These are phyloP conservation scores for Synergus gifuensis DNA, from an alignment of 2,888 invertebrate genomes.

Conservation along the genomic window DNA sequence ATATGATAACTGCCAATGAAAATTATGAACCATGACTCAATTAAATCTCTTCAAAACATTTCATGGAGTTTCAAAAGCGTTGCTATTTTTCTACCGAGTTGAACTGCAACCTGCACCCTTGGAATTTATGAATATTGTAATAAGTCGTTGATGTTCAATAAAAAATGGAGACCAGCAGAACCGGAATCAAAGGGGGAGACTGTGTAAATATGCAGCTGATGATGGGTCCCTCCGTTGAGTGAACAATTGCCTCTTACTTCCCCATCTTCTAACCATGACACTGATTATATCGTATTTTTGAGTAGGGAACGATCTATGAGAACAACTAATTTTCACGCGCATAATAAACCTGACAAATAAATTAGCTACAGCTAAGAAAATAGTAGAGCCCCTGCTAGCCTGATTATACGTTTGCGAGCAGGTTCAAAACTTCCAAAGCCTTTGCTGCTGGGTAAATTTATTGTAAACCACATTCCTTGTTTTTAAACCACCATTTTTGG, in stretches of 20 bases:
- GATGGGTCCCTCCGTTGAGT: conserved; percentile 30
- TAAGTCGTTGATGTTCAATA: conserved; percentile 22
- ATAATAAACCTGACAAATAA: conserved; percentile 18
- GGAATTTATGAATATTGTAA: conserved; percentile 33
- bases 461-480: conserved; percentile 30
- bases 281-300: conserved; percentile 27
- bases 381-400: neutral
- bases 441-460: conserved; percentile 29
- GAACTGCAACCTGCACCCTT: neutral
- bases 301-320: conserved; percentile 8
- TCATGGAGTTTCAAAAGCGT: too few relatives aligned
- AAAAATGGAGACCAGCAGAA: conserved; percentile 32
- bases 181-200: conserved; percentile 39
- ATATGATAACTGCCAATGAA: neutral
- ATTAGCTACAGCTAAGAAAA: conserved; percentile 24
- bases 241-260: conserved; percentile 34
- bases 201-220: conserved; percentile 39
- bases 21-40: neutral
- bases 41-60: neutral
- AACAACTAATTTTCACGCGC: conserved; percentile 20
- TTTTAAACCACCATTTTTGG: conserved; percentile 27
- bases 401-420: conserved; percentile 24
- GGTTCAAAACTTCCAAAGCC: conserved; percentile 24
- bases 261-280: conserved; percentile 27
- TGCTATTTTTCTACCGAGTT: neutral